phyloP scores from a whole-genome alignment of 2,797 vertebrate genomes.

The Gallinago stenura region DNA sequence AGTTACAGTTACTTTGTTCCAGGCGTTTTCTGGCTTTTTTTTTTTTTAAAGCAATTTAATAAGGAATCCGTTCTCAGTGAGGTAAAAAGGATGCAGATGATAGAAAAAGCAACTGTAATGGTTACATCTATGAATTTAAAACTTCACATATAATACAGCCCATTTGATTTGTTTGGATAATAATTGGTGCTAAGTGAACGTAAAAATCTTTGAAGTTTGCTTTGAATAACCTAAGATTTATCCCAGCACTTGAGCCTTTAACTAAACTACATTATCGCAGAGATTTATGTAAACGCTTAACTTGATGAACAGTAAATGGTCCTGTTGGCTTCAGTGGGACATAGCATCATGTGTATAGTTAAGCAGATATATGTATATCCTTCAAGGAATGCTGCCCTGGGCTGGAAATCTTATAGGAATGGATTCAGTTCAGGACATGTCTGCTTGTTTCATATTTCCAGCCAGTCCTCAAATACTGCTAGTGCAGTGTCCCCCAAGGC shows the following conservation, averaged over 20 bases:
- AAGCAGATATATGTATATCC: constrained; percentile 53
- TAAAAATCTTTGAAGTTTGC: constrained; percentile 54
- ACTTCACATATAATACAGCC: neutral
- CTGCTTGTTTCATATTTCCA: constrained; percentile 64
- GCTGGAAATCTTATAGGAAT: constrained; percentile 58
- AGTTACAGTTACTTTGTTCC: constrained; percentile 84
- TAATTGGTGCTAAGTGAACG: constrained; percentile 3
- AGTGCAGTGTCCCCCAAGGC: neutral
- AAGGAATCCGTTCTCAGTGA: constrained; percentile 64
- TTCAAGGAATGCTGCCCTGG: constrained; percentile 62
- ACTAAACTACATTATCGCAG: constrained; percentile 42
- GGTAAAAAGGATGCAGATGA: constrained; percentile 52
- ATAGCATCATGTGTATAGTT: neutral
- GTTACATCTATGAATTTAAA: neutral
- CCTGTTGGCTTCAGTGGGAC: constrained; percentile 26
- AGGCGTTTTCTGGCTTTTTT: constrained; percentile 73
- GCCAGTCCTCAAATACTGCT: constrained; percentile 10
- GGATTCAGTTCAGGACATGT: constrained; percentile 58
- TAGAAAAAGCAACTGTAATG: neutral
- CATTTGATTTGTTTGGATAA: constrained; percentile 51
- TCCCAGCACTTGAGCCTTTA: neutral
- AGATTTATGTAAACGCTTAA: constrained; percentile 66
- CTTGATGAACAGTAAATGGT: constrained; percentile 44
- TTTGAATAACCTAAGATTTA: constrained; percentile 57
- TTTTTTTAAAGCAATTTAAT: constrained; percentile 67